Conservation (phyloP, 1,140 invertebrate species). For the Psilanteris sp. region DNA sequence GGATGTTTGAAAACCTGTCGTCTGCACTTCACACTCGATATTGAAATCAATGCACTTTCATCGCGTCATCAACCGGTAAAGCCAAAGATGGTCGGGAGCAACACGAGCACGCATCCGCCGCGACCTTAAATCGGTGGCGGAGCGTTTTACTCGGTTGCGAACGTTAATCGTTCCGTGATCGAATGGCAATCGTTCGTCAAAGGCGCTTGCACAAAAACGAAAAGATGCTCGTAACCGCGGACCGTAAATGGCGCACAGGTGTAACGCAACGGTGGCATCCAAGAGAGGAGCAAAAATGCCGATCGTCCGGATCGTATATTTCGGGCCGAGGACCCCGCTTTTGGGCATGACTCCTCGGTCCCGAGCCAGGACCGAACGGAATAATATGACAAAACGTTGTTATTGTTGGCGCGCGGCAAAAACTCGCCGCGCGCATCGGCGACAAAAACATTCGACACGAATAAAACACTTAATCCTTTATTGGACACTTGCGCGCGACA, state of each 20-base stretch:
- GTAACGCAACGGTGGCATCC: slow-evolving; percentile 63
- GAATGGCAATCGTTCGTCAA: slow-evolving; percentile 67
- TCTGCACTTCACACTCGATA: slow-evolving; percentile 60
- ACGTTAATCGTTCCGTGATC: slow-evolving; percentile 68
- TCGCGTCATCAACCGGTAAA: slow-evolving; percentile 61
- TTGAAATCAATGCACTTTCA: slow-evolving; percentile 67
- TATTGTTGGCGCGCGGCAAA: slow-evolving; percentile 26
- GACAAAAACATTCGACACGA: slow-evolving; percentile 35
- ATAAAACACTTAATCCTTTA: slow-evolving; percentile 60
- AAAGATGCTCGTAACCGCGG: slow-evolving; percentile 61
- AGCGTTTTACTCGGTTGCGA: slow-evolving; percentile 62
- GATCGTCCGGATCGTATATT: slow-evolving; percentile 68
- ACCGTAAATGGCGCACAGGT: slow-evolving; percentile 66
- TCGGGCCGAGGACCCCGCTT: slow-evolving; percentile 61
- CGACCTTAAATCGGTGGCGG: slow-evolving; percentile 58
- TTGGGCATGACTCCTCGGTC: slow-evolving; percentile 57
- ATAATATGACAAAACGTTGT: slow-evolving; percentile 56
- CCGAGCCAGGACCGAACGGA: slow-evolving; percentile 9
- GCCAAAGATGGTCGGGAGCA: slow-evolving; percentile 58
- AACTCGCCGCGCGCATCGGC: slow-evolving; percentile 22
- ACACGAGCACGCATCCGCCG: slow-evolving; percentile 34
- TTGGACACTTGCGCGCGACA: slow-evolving; percentile 21
- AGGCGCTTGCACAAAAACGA: slow-evolving; percentile 64
- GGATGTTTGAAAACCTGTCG: slow-evolving; percentile 49
- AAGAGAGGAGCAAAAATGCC: slow-evolving; percentile 64